Conservation (phyloP, 1,140 invertebrate genomes). For the Venustaconcha ellipsiformis region DNA sequence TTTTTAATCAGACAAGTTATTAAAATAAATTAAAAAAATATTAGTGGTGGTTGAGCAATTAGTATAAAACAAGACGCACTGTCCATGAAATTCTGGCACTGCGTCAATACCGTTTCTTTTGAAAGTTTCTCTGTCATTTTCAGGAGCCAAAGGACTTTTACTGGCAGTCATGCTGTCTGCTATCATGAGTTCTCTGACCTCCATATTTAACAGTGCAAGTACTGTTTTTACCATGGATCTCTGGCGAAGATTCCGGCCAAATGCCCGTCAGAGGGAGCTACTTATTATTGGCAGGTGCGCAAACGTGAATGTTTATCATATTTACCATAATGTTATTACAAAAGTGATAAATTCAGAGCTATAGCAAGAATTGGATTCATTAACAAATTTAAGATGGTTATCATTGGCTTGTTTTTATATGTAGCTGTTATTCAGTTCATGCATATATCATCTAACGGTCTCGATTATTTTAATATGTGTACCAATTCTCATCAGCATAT, state of each 20-base stretch:
- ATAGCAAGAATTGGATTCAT: too few species aligned
- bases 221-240: slow-evolving; percentile 74
- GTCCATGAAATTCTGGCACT: too few species aligned
- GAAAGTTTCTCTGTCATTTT: background rate
- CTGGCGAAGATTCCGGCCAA: slow-evolving; percentile 67
- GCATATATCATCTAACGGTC: too few species aligned
- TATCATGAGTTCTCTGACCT: slow-evolving; percentile 72
- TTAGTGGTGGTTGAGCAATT: background rate
- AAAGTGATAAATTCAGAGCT: too few species aligned
- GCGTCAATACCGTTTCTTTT: background rate
- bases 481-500: too few species aligned
- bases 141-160: slow-evolving; percentile 67
- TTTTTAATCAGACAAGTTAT: background rate
- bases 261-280: slow-evolving; percentile 67
- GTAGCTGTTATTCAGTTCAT: too few species aligned
- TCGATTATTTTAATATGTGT: too few species aligned
- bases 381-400: too few species aligned
- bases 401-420: too few species aligned
- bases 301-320: too few species aligned
- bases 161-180: slow-evolving; percentile 73
- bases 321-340: too few species aligned
- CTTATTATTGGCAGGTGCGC: slow-evolving; percentile 70
- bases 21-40: background rate
- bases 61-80: background rate
- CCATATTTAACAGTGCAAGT: slow-evolving; percentile 73